phyloP scores from a whole-genome alignment of 1,140 invertebrate genomes.

The Lordiphosa collinella region DNA sequence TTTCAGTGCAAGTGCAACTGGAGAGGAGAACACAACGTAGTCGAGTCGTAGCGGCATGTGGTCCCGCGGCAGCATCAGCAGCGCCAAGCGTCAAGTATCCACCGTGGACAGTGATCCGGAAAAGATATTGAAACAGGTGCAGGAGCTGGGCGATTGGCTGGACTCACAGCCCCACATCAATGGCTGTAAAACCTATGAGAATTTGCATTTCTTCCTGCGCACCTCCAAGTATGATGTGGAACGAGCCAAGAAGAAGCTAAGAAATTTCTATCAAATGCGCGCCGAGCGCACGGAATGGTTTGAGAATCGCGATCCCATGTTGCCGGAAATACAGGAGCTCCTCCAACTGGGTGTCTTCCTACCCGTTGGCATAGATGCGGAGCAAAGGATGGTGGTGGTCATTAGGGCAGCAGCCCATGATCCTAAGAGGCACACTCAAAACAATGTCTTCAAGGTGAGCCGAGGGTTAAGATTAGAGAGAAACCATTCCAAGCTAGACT shows the following conservation, averaged over 20 bases:
- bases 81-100: constrained; percentile 10
- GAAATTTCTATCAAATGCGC: constrained; percentile 82
- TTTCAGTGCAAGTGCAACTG: constrained; percentile 19
- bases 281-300: constrained; percentile 83
- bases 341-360: constrained; percentile 83
- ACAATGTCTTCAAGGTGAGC: constrained; percentile 82
- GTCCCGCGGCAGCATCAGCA: constrained; percentile 26
- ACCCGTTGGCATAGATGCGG: constrained; percentile 81
- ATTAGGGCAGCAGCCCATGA: constrained; percentile 82
- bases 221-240: constrained; percentile 83
- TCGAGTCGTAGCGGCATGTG: constrained; percentile 28
- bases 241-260: constrained; percentile 82
- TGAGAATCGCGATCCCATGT: constrained; percentile 81
- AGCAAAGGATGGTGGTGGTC: constrained; percentile 82
- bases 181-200: constrained; percentile 80
- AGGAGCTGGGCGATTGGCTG: constrained; percentile 63
- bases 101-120: constrained; percentile 22
- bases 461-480: not conserved
- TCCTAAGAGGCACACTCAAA: constrained; percentile 81
- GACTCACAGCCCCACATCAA: constrained; percentile 70
- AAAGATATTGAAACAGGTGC: constrained; percentile 42
- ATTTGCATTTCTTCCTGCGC: constrained; percentile 83
- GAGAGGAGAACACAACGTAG: not conserved
- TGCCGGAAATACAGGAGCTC: constrained; percentile 82
- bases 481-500: not conserved